Evolutionary conservation across 2,888 invertebrate species (phyloP), one percentile per base, ranked within the genome.

Genomic region (Trissolcus brochymenae): DNA sequence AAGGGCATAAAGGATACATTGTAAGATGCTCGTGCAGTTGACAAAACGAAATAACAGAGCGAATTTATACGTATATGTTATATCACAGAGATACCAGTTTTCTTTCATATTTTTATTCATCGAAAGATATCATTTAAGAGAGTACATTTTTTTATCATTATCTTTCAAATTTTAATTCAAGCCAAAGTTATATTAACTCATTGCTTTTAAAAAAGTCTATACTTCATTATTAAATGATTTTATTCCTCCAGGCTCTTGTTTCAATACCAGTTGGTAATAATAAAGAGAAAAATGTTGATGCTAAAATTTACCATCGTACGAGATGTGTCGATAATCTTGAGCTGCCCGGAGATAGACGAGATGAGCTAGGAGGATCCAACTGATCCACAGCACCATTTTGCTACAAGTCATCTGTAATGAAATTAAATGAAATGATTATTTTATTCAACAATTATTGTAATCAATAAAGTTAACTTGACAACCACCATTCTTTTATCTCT

Each of bases 361-460:
- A 51, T 50, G 50, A 21, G 35, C 17, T 50, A 71, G 56, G 14
- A 71, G 51, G 29, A 71, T n/a, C 21, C 62, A 62, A 56, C 50
- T 56, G 25, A 71, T 62, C 70, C 70, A 57, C 41, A 62, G 70
- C 62, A 55, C 35, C 70, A 71, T 71, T 62, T 71, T 62, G 40
- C 29, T 56, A 29, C 43, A 43, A 50, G 54, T 50, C 35, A 35
- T 35, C 35, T 35, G 35, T 35, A 35, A 35, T 35, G 11, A 35
- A 9, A 35, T 35, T 35, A 35, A 11, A 35, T 35, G 0, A 35
- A 35, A 35, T 35, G 7, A 35, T 35, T 7, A 35, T 35, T 35
- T 35, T 11, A 35, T 35, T 35, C 35, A 35, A 11, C 35, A 11
- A 25, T 35, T 35, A 35, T 35, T 11, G 1, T 7, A 35, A 35